Evolutionary conservation across 2,113 vertebrate genomes (phyloP).

Genomic region (Chlorodrepanis virens): DNA sequence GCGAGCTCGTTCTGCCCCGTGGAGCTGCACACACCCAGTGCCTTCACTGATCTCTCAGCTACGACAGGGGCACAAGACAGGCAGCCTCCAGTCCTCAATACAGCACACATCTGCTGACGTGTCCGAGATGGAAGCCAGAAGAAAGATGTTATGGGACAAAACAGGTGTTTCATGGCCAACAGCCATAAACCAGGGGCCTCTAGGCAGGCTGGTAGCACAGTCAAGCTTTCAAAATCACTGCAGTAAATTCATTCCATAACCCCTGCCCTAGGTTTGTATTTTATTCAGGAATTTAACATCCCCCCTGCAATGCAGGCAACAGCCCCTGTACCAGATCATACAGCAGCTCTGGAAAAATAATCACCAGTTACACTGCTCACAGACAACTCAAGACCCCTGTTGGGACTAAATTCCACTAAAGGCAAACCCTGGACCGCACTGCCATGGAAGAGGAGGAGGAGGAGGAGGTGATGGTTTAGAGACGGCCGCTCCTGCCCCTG

Average conservation of each 20-base stretch:
- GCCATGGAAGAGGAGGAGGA: slow-evolving; percentile 59
- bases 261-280: slow-evolving; percentile 66
- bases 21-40: not conserved
- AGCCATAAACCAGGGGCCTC: not conserved
- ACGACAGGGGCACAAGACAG: not conserved
- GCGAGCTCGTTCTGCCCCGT: not conserved
- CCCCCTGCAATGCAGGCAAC: slow-evolving; percentile 34
- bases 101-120: not conserved
- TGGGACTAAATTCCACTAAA: slow-evolving; percentile 65
- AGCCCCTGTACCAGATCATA: slow-evolving; percentile 27
- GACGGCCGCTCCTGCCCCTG: slow-evolving; percentile 52
- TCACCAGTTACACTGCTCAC: slow-evolving; percentile 58
- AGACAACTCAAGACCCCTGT: slow-evolving; percentile 54
- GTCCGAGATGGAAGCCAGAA: slow-evolving; percentile 21
- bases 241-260: slow-evolving; percentile 42
- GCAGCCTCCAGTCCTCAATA: not conserved
- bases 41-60: not conserved
- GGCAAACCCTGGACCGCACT: slow-evolving; percentile 46
- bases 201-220: slow-evolving; percentile 4
- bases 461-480: slow-evolving; percentile 43
- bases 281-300: slow-evolving; percentile 62
- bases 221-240: slow-evolving; percentile 37
- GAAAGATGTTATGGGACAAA: not conserved
- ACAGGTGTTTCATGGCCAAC: not conserved
- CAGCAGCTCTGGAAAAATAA: slow-evolving; percentile 37